Base-by-base conservation (phyloP, 2,888 invertebrate genomes). In the Tetragonula carbonaria region DNA sequence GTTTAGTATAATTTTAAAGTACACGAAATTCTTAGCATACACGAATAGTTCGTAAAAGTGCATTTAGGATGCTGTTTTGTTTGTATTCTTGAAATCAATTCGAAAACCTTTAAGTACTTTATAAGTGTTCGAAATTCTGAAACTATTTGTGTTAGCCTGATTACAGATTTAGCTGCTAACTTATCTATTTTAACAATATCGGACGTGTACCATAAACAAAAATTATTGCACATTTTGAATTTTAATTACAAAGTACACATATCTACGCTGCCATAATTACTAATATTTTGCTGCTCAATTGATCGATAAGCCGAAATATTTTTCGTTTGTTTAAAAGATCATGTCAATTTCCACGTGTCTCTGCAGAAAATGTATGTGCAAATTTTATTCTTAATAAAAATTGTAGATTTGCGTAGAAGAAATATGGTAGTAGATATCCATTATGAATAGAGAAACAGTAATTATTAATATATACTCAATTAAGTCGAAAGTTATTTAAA, bases 191-290 rank as follows among this genome's bases (percentile, higher is more conserved):
- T 78, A 78, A 63, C 45, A 62, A 78, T 84, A 68, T 84, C 74
- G 84, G 84, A n/a, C 84, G 53, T 84, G 84, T 84, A 84, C 83
- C 83, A 74, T 84, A 84, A 84, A 83, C 5, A 28, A 82, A 67
- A 83, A 62, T 55, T 65, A 78, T 28, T 63, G 84, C 84, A 74
- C 67, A 78, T 53, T 51, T 72, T 72, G 59, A 74, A 70, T 72
- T 72, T 33, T 78, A 83, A 70, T 78, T 78, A 82, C 33, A 78
- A 78, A 74, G 53, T 79, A 84, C 70, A 82, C 74, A 45, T 81
- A 82, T 87, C 66, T 82, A 77, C 77, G 87, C 87, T 87, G 85
- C 87, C 87, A 79, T 82, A 78, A 85, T 81, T 82, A 79, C 72
- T 85, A 45, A 63, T 57, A 63, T 78, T 71, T 67, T 59, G 28